Base-by-base conservation (phyloP, 1,140 invertebrate species). In the Drosophila littoralis region DNA sequence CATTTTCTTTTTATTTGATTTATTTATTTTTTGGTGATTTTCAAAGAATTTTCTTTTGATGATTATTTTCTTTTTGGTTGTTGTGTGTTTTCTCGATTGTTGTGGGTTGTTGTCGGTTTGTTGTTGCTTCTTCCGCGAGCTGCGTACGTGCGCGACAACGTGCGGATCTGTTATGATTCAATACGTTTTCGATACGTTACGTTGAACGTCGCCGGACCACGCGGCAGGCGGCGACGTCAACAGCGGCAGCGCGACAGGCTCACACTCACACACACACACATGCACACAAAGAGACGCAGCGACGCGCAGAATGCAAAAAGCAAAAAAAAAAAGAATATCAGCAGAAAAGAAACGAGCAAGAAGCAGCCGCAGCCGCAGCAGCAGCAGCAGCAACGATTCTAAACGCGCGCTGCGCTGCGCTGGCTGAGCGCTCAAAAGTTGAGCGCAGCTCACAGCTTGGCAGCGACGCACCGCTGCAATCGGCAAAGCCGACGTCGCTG, bases 91-190 rank as follows among this genome's bases (percentile, higher is more conserved):
- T 46, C 58, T 59, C 48, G 55, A 66, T 40, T 60, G 10, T 42
- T 70, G 70, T 73, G 17, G 45, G 35, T 45, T 54, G 69, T 72
- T 65, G 68, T 22, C 54, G 17, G 35, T 65, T 61, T 81, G 79
- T 72, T 78, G 75, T 75, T 71, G 70, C 72, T 67, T 82, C 77
- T 89, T 89, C 84, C 84, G 84, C 84, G 85, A 80, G 76, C 81
- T 89, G 85, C 84, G 84, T 89, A 89, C 81, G 85, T 84, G 81
- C 84, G 85, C 84, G 84, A 89, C 84, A 89, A 89, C 84, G 84
- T 89, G 84, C 84, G 81, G 84, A 89, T 89, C 84, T 89, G 84
- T 89, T 89, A 89, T 89, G 84, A 89, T 89, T 89, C 84, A 88
- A 88, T 88, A 88, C 83, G 84, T 80, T 83, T 86, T 89, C 84